Evolutionary conservation across 1,140 invertebrate genomes (phyloP).

Genomic region (Arion vulgaris): DNA sequence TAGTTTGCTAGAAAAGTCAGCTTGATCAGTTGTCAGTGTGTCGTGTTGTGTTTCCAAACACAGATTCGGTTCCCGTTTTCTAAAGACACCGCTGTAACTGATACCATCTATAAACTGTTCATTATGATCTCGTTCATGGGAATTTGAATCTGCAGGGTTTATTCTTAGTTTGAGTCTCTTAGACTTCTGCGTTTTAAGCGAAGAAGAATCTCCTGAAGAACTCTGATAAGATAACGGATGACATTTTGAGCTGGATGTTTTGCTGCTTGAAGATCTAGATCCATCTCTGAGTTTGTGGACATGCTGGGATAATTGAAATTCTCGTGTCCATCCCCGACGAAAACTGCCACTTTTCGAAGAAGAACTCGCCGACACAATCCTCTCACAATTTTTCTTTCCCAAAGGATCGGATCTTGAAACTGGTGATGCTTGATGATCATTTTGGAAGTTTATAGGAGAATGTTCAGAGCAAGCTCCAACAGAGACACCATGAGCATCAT

Average conservation of each 20-base stretch:
- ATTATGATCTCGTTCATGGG: background rate
- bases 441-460: background rate
- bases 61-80: no score
- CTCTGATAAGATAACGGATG: background rate
- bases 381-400: background rate
- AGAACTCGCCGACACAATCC: background rate
- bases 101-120: background rate
- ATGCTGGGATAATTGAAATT: background rate
- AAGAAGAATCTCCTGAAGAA: background rate
- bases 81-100: no score
- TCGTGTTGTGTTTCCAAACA: background rate
- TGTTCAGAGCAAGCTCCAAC: background rate
- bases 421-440: background rate
- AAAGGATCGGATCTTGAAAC: background rate
- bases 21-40: background rate
- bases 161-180: no score
- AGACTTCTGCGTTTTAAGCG: background rate
- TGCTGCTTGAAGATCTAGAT: background rate
- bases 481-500: background rate
- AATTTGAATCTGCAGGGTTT: no score
- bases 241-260: background rate
- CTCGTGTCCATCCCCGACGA: no score
- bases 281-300: background rate
- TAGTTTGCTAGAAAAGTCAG: background rate
- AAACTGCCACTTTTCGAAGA: background rate